These are phyloP conservation scores for Saccostrea cuccullata DNA, from an alignment of 1,140 invertebrate genomes.

Conservation along the genomic window DNA sequence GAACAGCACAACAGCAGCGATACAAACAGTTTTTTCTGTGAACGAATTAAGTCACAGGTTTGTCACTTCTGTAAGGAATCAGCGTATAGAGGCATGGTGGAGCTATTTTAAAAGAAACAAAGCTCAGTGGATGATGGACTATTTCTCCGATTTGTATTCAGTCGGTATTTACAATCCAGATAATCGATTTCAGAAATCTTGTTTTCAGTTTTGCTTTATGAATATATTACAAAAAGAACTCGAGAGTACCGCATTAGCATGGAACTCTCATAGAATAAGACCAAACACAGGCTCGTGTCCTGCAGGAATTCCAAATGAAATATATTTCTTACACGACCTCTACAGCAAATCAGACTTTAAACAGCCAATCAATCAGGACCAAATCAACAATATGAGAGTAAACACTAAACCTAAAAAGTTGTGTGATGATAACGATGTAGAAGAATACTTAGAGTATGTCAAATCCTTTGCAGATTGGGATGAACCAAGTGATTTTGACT, in stretches of 20 bases:
- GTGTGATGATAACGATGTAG: not conserved
- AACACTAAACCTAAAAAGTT: not conserved
- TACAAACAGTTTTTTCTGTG: slow-evolving; percentile 16
- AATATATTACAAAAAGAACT: not conserved
- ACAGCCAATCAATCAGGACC: not conserved
- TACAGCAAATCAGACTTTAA: not conserved
- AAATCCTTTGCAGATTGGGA: no score
- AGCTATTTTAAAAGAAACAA: slow-evolving; percentile 16
- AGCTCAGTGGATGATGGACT: slow-evolving; percentile 45
- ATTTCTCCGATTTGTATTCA: not conserved
- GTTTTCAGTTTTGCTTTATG: slow-evolving; percentile 22
- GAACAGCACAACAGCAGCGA: not conserved
- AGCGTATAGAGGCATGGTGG: slow-evolving; percentile 47
- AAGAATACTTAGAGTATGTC: not conserved
- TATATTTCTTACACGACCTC: not conserved
- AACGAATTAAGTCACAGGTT: not conserved
- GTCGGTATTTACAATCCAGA: not conserved
- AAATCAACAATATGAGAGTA: not conserved
- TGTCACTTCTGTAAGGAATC: slow-evolving; percentile 20
- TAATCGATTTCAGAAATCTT: not conserved
- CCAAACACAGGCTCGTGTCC: slow-evolving; percentile 4
- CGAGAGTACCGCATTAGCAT: not conserved
- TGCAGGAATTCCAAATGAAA: slow-evolving; percentile 9
- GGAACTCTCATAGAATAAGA: slow-evolving; percentile 19
- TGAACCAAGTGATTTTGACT: no score